Evolutionary conservation across 2,113 vertebrate genomes (phyloP).

Genomic region (Hystrix brachyura): DNA sequence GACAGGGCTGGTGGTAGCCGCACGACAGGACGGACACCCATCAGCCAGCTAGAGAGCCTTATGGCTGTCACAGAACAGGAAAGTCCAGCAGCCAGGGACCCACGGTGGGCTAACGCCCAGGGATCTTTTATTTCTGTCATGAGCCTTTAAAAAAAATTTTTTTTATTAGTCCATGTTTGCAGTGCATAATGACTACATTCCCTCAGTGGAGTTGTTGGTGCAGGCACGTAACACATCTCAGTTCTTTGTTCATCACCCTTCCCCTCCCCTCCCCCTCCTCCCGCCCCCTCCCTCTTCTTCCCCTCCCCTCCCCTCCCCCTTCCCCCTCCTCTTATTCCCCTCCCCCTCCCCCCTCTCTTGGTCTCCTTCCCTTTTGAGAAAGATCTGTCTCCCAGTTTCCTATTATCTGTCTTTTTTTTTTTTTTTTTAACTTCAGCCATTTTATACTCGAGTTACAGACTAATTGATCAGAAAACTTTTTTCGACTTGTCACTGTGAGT

Average conservation of each 20-base stretch:
- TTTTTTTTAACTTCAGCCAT: not conserved
- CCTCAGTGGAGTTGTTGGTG: accelerated
- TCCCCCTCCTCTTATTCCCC: no score
- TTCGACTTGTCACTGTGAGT: not conserved
- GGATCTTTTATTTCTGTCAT: not conserved
- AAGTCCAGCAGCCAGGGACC: not conserved
- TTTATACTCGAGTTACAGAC: no score
- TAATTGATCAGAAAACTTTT: not conserved
- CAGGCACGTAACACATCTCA: accelerated
- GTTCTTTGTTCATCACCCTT: not conserved
- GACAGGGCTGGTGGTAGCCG: not conserved
- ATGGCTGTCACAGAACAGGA: not conserved
- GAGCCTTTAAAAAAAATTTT: not conserved
- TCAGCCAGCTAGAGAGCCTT: not conserved
- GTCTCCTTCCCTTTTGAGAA: not conserved
- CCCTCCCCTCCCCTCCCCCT: no score
- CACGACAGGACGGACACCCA: not conserved
- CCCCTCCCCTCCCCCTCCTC: not conserved
- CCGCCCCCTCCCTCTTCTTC: no score
- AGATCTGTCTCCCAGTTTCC: not conserved
- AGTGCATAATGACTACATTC: not conserved
- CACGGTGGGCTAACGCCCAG: accelerated
- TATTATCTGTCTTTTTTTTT: not conserved
- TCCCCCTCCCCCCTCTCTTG: not conserved
- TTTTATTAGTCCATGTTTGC: not conserved